phyloP scores from a whole-genome alignment of 2,888 invertebrate genomes.

The Sarcophaga rosellei region DNA sequence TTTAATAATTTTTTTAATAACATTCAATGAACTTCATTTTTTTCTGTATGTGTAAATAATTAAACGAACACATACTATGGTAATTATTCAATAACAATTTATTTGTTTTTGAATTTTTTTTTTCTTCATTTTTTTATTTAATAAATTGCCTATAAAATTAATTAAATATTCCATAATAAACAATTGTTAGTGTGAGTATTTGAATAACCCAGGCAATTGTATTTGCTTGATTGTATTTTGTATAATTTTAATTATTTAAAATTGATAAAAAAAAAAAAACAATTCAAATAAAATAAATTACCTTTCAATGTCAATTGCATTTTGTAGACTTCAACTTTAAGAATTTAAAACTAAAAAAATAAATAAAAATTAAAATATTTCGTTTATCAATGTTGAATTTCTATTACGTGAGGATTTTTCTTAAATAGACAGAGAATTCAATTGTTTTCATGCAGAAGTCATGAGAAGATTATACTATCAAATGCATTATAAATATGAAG shows the following conservation, averaged over 20 bases:
- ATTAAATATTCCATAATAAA: slow-evolving; percentile 24
- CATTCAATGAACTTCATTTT: no score
- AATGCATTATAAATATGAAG: background rate
- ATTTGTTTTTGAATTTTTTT: no score
- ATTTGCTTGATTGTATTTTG: background rate
- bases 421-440: background rate
- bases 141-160: background rate
- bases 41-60: no score
- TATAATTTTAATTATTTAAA: background rate
- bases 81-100: no score
- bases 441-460: background rate
- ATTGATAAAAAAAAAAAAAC: background rate
- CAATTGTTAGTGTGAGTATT: background rate
- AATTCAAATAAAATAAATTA: slow-evolving; percentile 18
- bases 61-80: no score
- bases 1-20: no score
- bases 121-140: no score
- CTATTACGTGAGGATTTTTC: slow-evolving; percentile 49
- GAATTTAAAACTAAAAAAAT: background rate
- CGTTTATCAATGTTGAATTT: slow-evolving; percentile 19
- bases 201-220: slow-evolving; percentile 5
- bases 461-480: background rate
- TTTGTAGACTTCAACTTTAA: slow-evolving; percentile 8
- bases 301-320: slow-evolving; percentile 57
- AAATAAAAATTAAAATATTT: background rate